Evolutionary conservation across 1,140 invertebrate species (phyloP).

Genomic region (Charaxes varanes): DNA sequence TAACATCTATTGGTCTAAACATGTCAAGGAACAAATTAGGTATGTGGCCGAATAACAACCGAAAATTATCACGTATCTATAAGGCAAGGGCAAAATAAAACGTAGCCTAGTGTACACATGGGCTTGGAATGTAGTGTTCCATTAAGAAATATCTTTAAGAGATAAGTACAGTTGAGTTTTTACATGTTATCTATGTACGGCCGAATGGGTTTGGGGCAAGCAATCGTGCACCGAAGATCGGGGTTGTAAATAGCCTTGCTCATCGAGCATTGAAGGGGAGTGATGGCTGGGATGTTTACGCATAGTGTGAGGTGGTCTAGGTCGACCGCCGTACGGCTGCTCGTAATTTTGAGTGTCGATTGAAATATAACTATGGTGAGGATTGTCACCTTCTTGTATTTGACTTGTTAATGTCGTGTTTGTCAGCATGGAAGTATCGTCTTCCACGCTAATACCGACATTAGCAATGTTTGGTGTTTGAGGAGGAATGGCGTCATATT

Average conservation of each 20-base stretch:
- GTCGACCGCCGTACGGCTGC: constrained; percentile 59
- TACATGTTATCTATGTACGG: constrained; percentile 58
- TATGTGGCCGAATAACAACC: constrained; percentile 39
- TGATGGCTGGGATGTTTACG: constrained; percentile 54
- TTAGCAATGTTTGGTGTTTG: constrained; percentile 53
- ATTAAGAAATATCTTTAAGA: constrained; percentile 59
- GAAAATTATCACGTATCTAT: constrained; percentile 51
- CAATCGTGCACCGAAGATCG: constrained; percentile 66
- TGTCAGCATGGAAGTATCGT: constrained; percentile 70
- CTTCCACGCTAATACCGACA: constrained; percentile 54
- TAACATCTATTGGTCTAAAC: constrained; percentile 28
- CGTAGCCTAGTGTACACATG: constrained; percentile 56
- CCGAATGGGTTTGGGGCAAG: constrained; percentile 64
- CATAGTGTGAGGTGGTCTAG: constrained; percentile 56
- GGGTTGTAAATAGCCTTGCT: constrained; percentile 72
- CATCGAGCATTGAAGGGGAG: constrained; percentile 65
- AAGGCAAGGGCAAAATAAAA: constrained; percentile 59
- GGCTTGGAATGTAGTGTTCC: constrained; percentile 65
- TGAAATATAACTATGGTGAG: constrained; percentile 71
- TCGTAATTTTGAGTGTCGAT: constrained; percentile 72
- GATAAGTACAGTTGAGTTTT: constrained; percentile 48
- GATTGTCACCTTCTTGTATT: constrained; percentile 64
- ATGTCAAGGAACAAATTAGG: constrained; percentile 35
- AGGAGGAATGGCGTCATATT: constrained; percentile 71
- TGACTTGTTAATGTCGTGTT: constrained; percentile 71